Percentiles rank a stretch among this genome's conserved stretches.
Conservation (phyloP, 2,797 vertebrate species). For the Neopelma chrysocephalum region DNA sequence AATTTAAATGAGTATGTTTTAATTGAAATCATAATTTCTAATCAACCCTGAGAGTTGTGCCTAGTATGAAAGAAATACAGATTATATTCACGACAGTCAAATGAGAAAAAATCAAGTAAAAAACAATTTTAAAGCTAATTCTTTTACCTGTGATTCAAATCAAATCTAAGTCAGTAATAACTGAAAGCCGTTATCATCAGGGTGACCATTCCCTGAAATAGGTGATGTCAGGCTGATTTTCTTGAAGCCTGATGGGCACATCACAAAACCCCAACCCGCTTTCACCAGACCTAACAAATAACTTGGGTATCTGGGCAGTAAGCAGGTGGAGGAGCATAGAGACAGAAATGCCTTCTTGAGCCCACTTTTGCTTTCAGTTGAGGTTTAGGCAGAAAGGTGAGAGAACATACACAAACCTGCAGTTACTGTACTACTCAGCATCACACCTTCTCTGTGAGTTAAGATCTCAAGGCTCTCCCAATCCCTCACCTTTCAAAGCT, state of each 20-base stretch:
- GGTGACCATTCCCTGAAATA: not conserved
- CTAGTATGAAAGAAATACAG: not conserved
- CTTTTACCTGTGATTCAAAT: not conserved
- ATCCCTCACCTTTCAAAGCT: not conserved
- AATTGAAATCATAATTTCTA: not conserved
- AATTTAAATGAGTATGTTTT: not conserved
- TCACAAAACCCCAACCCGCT: not conserved
- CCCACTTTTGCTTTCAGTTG: not conserved
- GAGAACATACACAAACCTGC: not conserved
- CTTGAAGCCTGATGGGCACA: not conserved
- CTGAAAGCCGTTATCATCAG: not conserved
- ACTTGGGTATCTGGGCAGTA: not conserved
- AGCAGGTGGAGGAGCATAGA: not conserved
- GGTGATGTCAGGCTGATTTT: not conserved
- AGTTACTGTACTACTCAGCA: accelerated
- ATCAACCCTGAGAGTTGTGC: not conserved
- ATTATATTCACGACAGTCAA: not conserved
- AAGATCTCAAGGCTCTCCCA: not conserved
- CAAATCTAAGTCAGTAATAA: not conserved
- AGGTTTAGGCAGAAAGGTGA: not conserved
- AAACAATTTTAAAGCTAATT: not conserved
- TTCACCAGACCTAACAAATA: not conserved
- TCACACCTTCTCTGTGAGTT: accelerated
- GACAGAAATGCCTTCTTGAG: not conserved
- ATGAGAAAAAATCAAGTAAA: not conserved